Percentiles rank a stretch among this genome's conserved stretches.
Conservation (phyloP, 2,113 vertebrate genomes). For the Poeciliopsis occidentalis region DNA sequence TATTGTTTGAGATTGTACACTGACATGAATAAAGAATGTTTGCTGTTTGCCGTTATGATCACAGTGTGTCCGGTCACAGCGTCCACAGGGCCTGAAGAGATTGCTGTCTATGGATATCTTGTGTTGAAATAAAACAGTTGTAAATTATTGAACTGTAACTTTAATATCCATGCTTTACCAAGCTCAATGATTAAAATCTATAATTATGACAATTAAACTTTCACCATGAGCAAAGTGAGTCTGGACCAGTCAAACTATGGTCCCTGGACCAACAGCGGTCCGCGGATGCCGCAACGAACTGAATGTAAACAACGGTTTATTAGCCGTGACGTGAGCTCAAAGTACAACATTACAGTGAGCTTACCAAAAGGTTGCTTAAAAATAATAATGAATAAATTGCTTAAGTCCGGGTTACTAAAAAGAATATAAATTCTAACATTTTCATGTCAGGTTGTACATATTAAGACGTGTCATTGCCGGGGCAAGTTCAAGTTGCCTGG, state of each 20-base stretch:
- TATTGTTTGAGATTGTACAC: conserved; percentile 15
- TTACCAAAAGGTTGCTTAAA: too few relatives aligned
- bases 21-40: conserved; percentile 47
- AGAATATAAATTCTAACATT: too few relatives aligned
- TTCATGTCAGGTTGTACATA: too few relatives aligned
- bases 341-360: too few relatives aligned
- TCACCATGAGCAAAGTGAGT: conserved; percentile 2
- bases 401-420: too few relatives aligned
- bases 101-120: not conserved
- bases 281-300: too few relatives aligned
- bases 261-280: too few relatives aligned
- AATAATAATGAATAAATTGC: too few relatives aligned
- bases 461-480: too few relatives aligned
- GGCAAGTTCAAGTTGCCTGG: too few relatives aligned
- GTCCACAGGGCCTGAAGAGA: conserved; percentile 47
- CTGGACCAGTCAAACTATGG: not conserved
- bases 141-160: conserved; percentile 20
- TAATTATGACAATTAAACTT: not conserved
- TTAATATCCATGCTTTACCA: not conserved
- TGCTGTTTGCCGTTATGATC: conserved; percentile 26
- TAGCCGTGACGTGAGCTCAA: too few relatives aligned
- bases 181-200: not conserved
- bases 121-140: not conserved
- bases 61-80: conserved; percentile 69
- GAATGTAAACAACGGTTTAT: too few relatives aligned